Base-by-base conservation (phyloP, 2,888 invertebrate species). In the Campoletis raptor region DNA sequence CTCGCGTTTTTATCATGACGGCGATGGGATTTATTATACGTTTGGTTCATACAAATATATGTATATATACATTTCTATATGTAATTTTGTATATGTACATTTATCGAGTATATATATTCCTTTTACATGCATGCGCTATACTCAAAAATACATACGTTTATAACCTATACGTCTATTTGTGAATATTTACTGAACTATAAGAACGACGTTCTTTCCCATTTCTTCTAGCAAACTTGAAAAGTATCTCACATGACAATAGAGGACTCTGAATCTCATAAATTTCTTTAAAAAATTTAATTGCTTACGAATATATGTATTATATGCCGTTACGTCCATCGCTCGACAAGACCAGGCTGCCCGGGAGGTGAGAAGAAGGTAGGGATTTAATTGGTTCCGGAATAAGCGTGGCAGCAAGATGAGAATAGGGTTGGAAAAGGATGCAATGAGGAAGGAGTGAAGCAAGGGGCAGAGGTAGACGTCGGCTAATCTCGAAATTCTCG, bases 351-450 rank as follows among this genome's bases (percentile, higher is more conserved):
- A 70, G 82, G 78, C 48, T 73, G 80, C 36, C 12, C 74, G 72
- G n/a, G 74, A 81, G 77, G 66, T 76, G 64, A 69, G 64, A 66
- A 82, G 67, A 66, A 82, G 64, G 66, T 52, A 37, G 82, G 69
- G 73, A 88, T 86, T 86, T 88, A 86, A 88, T 88, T 86, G 89
- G 88, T 88, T 89, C 85, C 67, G 88, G 88, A 85, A 90, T 86
- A 83, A 89, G 86, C 84, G 89, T 85, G 82, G 85, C 72, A 85
- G 85, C 87, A 77, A 64, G 61, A 72, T 64, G 73, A 82, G 81
- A 73, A 57, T 87, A 78, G 64, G 78, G 48, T 78, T 37, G 48
- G 73, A 52, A 9, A 36, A 52, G 37, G 37, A 37, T 48, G 37
- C 45, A 73, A n/a, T 57, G n/a, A 61, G 74, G 81, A 85, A 81